Evolutionary conservation across 2,113 vertebrate genomes (phyloP), one percentile per base, ranked within the genome.

Genomic region (Myocastor coypus): DNA sequence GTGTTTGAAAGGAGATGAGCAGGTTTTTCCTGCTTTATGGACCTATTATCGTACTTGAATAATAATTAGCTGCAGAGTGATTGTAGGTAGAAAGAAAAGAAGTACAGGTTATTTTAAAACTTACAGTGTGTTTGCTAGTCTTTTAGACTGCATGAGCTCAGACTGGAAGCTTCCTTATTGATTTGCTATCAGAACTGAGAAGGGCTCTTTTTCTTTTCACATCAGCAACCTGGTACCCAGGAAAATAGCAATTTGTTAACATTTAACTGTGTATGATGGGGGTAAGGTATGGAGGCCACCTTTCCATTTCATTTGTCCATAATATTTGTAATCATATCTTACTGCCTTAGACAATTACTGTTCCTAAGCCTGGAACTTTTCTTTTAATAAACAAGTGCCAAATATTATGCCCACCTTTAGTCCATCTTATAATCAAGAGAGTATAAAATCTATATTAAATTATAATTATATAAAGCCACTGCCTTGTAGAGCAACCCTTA

Each of bases 351-450:
- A 61, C 7, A 59, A 3, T 52, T 40, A 77, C 83, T 50, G 9
- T 57, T 89, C 66, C 22, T 64, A 55, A 30, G 19, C 55, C 40
- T 71, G 26, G 24, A 37, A 50, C 75, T 55, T 52, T 82, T 89
- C 20, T n/a, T 66, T 59, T 5, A 24, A 77, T 46, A 77, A 77
- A 68, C 59, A 77, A 96, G 22, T 91, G 28, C 34, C 61, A 92
- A 57, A 95, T 94, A 83, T 63, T 78, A 32, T 94, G n/a, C 32
- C 50, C 68, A 57, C 42, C 86, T 94, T 89, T 34, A 94, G 77
- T n/a, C 94, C 17, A 68, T 87, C 30, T 10, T 83, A 13, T 59
- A 93, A 68, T 92, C n/a, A 20, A 32, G 40, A 81, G 24, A 87
- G 12, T 87, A 87, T 71, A 94, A 93, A 91, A 57, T 63, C 2